phyloP scores from a whole-genome alignment of 2,113 vertebrate species.

The Carollia perspicillata region DNA sequence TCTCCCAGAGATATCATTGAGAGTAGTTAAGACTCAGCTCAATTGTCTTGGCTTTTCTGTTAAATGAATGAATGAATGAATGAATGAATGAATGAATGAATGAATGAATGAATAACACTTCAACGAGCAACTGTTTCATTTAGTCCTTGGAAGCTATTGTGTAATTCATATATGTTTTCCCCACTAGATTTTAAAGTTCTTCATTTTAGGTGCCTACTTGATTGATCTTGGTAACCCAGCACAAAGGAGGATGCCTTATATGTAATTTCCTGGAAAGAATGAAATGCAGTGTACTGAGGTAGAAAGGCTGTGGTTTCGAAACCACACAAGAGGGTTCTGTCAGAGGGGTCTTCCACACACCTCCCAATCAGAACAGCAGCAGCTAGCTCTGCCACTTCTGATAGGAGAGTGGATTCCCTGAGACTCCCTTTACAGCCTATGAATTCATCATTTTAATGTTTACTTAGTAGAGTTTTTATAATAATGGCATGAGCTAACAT shows the following conservation, averaged over 20 bases:
- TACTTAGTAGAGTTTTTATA: background rate
- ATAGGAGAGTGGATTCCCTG: background rate
- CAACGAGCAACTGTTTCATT: background rate
- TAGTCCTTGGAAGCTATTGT: background rate
- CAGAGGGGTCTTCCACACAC: background rate
- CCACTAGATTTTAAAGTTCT: background rate
- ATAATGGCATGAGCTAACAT: background rate
- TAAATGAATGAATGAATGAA: background rate
- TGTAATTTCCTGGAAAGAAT: slow-evolving; percentile 10
- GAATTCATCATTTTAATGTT: background rate
- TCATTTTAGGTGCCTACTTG: background rate
- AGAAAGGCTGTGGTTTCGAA: background rate
- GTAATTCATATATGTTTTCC: background rate
- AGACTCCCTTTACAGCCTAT: background rate
- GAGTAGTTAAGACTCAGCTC: background rate
- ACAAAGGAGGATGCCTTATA: background rate
- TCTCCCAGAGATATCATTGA: background rate
- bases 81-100: background rate
- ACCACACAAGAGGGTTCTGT: background rate
- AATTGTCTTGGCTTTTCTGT: background rate
- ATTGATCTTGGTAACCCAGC: background rate
- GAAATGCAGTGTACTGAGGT: background rate
- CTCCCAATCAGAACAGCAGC: background rate
- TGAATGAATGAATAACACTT: background rate
- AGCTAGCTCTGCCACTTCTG: background rate